phyloP scores from a whole-genome alignment of 2,797 vertebrate genomes.

The Coluber constrictor region DNA sequence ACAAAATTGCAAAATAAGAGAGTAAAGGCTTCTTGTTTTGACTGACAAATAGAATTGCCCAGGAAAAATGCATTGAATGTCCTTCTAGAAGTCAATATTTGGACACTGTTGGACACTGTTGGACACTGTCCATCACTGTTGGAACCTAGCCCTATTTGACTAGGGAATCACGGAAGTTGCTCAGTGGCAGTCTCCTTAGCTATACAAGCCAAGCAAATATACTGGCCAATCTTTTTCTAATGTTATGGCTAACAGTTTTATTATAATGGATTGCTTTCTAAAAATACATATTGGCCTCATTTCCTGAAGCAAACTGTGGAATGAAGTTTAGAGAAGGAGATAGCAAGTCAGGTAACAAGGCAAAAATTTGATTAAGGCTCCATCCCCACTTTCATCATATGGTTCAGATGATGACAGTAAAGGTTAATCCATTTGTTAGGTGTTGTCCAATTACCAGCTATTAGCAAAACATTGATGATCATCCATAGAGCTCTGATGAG shows the following conservation, averaged over 20 bases:
- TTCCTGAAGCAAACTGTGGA: not conserved
- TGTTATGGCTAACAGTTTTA: not conserved
- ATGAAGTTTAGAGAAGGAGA: not conserved
- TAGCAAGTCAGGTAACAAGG: not conserved
- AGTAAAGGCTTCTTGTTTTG: not conserved
- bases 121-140: not conserved
- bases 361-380: not conserved
- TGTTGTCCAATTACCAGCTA: not conserved
- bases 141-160: not conserved
- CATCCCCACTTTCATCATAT: not conserved
- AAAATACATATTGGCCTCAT: not conserved
- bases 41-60: not conserved
- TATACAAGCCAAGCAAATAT: not conserved
- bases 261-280: not conserved
- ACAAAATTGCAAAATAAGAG: not conserved
- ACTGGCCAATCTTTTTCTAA: not conserved
- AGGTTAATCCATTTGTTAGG: not conserved
- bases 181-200: not conserved
- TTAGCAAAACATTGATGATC: not conserved
- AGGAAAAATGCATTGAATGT: not conserved
- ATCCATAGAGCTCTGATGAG: not conserved
- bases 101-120: not conserved
- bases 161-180: not conserved
- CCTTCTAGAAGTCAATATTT: not conserved
- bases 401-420: not conserved